Evolutionary conservation across 2,113 vertebrate genomes (phyloP), one percentile per base, ranked within the genome.

Genomic region (Actenoides hombroni): DNA sequence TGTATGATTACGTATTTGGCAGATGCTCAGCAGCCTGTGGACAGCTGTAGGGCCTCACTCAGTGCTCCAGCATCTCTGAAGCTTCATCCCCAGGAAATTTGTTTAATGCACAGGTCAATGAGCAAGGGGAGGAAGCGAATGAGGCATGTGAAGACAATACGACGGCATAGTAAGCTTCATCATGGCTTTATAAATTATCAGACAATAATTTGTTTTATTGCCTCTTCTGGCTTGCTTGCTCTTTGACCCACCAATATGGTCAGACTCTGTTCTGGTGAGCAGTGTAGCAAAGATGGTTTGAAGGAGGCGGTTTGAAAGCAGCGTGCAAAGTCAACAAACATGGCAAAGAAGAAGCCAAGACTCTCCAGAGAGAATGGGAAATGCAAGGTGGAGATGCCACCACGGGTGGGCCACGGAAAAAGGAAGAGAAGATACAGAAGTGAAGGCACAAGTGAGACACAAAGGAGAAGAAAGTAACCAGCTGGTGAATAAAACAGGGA

Each of bases 1-100:
- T 7, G 28, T n/a, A 25, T 1, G 3, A 11, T 24, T 25, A 18
- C 0, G 1, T 17, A 40, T 16, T 11, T 70, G 51, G 53, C 29
- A 69, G 35, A 35, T 68, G 33, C 16, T 95, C 6, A 35, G 48
- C 86, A n/a, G 31, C 61, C 37, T 63, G 35, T 33, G 76, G 33
- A 40, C 20, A 77, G 9, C 26, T 1, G 5, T 6, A 48, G 71
- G n/a, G 5, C 26, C 15, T 76, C 40, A 8, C 14, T 29, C 16
- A 5, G 49, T 9, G 18, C 37, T 69, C 44, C 67, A 65, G 35
- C 59, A 69, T 23, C 76, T 68, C 61, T 51, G 79, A 48, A 70
- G 68, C 37, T 81, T 65, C 54, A 21, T 53, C 51, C 23, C 44
- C 4, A 2, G 53, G 87, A 51, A 82, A 29, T 11, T 42, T 37